Conservation (phyloP, 2,113 vertebrate genomes). For the Ameiurus melas region DNA sequence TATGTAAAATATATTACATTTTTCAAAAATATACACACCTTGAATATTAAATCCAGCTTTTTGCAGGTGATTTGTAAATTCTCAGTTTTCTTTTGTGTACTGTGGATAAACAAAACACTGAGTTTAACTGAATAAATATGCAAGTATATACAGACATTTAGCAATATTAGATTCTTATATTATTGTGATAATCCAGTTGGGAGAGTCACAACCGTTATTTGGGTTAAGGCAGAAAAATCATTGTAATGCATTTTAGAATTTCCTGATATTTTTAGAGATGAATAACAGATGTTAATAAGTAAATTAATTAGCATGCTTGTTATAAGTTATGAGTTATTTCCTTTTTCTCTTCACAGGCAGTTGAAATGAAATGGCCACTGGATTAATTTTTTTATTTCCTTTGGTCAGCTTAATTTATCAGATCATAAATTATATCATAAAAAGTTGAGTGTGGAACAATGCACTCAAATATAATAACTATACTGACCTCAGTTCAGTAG, state of each 20-base stretch:
- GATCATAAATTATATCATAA: neutral
- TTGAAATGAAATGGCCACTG: neutral
- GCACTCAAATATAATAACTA: neutral
- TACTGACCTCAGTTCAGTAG: neutral
- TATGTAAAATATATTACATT: neutral
- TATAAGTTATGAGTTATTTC: neutral
- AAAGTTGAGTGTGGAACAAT: neutral
- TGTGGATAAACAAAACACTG: neutral
- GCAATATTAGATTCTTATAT: neutral
- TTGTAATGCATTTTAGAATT: neutral
- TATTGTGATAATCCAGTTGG: neutral
- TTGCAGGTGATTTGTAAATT: neutral
- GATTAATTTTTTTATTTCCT: neutral
- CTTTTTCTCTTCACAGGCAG: neutral
- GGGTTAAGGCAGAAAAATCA: neutral
- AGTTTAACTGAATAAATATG: neutral
- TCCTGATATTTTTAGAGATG: neutral
- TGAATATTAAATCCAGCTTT: conserved; percentile 1
- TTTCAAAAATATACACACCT: neutral
- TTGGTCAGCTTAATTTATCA: neutral
- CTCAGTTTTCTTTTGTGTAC: neutral
- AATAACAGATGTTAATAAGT: neutral
- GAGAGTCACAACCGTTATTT: neutral
- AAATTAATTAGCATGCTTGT: neutral
- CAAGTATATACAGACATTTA: neutral